Evolutionary conservation across 2,113 vertebrate species (phyloP).

Genomic region (Plotosus lineatus): DNA sequence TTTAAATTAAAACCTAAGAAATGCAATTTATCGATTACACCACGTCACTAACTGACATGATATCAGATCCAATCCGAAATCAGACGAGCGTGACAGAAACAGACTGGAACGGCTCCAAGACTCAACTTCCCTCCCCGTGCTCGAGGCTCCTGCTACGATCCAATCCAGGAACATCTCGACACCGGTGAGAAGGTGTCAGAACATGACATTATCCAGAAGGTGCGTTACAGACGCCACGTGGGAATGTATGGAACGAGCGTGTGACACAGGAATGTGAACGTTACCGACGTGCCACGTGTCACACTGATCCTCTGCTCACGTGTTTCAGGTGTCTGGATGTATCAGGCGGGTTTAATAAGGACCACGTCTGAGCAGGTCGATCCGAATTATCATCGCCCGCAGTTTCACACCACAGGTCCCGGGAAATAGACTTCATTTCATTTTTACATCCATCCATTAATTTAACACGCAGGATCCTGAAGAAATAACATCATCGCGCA

Average conservation of each 20-base stretch:
- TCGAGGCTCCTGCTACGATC: no score
- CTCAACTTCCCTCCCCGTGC: no score
- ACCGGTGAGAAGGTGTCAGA: no score
- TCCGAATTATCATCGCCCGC: neutral
- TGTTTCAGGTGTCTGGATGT: neutral
- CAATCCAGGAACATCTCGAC: no score
- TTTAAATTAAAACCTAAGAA: no score
- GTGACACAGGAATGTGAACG: slow-evolving; percentile 42
- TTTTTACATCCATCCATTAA: neutral
- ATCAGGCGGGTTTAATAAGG: neutral
- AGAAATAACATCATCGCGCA: neutral
- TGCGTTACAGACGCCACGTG: neutral
- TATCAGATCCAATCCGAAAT: no score
- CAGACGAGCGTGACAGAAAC: no score
- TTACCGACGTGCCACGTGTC: slow-evolving; percentile 31
- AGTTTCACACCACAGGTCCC: neutral
- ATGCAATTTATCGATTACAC: no score
- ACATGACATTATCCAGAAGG: no score
- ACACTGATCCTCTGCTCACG: neutral
- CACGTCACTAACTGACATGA: no score
- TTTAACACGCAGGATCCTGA: neutral
- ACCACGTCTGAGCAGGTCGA: neutral
- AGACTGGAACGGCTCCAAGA: no score
- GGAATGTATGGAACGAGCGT: neutral
- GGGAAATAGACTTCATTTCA: neutral